Evolutionary conservation across 2,888 invertebrate genomes (phyloP).

Genomic region (Pseudococcus jackbeardsleyi): DNA sequence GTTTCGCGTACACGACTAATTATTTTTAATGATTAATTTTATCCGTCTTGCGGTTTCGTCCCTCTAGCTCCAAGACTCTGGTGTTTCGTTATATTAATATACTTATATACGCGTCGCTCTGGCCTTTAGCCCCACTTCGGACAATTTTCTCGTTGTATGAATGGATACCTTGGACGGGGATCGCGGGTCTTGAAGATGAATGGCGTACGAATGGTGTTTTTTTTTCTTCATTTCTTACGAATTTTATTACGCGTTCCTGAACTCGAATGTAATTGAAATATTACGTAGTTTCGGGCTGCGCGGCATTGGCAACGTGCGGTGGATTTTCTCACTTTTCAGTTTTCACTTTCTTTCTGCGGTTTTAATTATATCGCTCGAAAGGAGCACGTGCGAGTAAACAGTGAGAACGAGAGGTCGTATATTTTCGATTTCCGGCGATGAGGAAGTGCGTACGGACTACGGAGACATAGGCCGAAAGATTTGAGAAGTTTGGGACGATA

Average conservation of each 20-base stretch:
- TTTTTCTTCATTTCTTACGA: slow-evolving; percentile 6
- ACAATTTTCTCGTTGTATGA: not conserved
- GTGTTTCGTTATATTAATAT: not conserved
- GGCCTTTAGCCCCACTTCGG: not conserved
- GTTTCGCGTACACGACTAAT: slow-evolving; percentile 47
- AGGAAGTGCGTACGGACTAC: not conserved
- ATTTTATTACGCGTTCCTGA: slow-evolving; percentile 31
- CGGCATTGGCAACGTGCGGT: not conserved
- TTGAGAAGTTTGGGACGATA: not conserved
- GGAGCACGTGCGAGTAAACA: not conserved
- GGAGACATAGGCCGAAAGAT: not conserved
- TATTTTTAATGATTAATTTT: slow-evolving; percentile 55
- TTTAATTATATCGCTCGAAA: slow-evolving; percentile 23
- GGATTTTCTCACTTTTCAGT: not conserved
- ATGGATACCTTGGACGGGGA: not conserved
- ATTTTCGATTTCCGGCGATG: not conserved
- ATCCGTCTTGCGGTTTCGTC: slow-evolving; percentile 5
- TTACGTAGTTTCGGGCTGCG: not conserved
- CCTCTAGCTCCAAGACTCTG: not conserved
- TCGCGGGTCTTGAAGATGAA: slow-evolving; percentile 16
- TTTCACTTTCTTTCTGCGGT: not conserved
- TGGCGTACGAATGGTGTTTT: slow-evolving; percentile 27
- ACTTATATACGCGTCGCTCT: not conserved
- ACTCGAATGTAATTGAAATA: slow-evolving; percentile 47
- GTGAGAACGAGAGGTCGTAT: not conserved